phyloP scores from a whole-genome alignment of 1,140 invertebrate species.

The Gyrodactylus salaris region DNA sequence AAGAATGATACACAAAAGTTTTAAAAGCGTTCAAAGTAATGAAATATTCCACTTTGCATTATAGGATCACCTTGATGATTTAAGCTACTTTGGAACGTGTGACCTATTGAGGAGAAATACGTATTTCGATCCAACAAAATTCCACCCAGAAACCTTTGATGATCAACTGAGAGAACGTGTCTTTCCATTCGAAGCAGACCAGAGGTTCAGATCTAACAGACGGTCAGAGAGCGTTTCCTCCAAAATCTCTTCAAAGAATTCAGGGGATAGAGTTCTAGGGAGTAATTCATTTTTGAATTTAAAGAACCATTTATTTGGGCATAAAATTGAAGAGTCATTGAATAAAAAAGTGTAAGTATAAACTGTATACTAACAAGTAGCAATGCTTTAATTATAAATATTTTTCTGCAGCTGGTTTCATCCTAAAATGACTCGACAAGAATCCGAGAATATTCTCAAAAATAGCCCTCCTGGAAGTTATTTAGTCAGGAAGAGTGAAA shows the following conservation, averaged over 20 bases:
- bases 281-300: neutral
- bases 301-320: neutral
- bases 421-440: neutral
- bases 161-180: neutral
- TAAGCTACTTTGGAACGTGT: neutral
- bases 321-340: neutral
- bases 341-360: neutral
- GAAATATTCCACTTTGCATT: neutral
- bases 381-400: neutral
- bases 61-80: neutral
- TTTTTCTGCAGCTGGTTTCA: neutral
- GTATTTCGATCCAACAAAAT: neutral
- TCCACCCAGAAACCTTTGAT: neutral
- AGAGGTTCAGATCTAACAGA: neutral
- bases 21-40: no score
- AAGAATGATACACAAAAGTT: no score
- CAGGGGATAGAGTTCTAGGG: neutral
- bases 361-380: no score
- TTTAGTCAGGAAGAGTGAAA: conserved; percentile 1
- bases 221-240: neutral
- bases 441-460: neutral
- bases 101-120: neutral
- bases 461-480: neutral
- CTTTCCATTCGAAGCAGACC: no score
- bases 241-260: neutral